Evolutionary conservation across 2,888 invertebrate genomes (phyloP).

Genomic region (Cataglyphis altisquamis): DNA sequence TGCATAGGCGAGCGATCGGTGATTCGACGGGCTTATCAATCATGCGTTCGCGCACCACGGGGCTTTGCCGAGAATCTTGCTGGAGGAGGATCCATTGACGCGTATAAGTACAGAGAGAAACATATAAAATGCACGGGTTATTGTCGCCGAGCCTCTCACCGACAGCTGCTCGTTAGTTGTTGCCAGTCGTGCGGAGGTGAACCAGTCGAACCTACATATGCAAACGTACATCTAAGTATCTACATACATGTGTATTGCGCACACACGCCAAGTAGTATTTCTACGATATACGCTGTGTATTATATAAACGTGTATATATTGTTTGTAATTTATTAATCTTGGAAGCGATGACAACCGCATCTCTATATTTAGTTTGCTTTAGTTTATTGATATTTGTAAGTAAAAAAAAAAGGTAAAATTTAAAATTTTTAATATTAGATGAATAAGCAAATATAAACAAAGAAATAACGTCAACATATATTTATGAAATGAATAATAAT

Average conservation of each 20-base stretch:
- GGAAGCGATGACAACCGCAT: neutral
- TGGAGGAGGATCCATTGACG: conserved; percentile 62
- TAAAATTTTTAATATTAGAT: neutral
- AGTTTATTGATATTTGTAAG: neutral
- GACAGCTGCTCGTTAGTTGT: conserved; percentile 82
- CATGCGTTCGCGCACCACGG: conserved; percentile 19
- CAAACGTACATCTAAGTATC: conserved; percentile 17
- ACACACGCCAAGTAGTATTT: neutral
- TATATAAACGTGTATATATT: conserved; percentile 1
- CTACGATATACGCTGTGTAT: neutral
- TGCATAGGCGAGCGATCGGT: neutral
- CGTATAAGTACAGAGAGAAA: conserved; percentile 64
- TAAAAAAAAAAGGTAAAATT: neutral
- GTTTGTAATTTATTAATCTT: neutral
- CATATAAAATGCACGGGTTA: conserved; percentile 81
- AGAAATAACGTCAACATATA: neutral
- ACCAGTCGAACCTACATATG: conserved; percentile 73
- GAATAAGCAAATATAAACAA: neutral
- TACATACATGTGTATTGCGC: neutral
- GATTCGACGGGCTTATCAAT: conserved; percentile 49
- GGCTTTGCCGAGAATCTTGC: conserved; percentile 15
- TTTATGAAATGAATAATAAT: neutral
- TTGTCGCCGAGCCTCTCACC: conserved; percentile 80
- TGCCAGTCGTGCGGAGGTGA: conserved; percentile 75
- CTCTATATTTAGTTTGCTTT: neutral